A percentile compares a stretch with the other conserved stretches of the same genome.
Conservation (phyloP, 53 echinoderm and acorn worm species). For the Crossaster papposus region DNA sequence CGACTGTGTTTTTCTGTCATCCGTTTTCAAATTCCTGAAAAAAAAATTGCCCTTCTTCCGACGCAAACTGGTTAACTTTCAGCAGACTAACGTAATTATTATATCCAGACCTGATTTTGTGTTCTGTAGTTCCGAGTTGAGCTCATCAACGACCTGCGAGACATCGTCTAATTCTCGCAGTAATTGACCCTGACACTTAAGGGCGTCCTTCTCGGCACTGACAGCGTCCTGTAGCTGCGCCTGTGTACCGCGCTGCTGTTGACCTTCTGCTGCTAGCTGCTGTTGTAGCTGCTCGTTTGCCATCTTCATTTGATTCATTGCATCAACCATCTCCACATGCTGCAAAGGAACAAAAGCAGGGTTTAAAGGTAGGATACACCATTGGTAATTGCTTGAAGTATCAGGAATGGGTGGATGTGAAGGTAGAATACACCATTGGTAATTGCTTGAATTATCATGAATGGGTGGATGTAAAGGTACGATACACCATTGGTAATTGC, state of each 20-base stretch:
- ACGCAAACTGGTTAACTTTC: too few relatives aligned
- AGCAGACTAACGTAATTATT: too few relatives aligned
- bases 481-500: too few relatives aligned
- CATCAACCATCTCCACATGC: slow-evolving; percentile 16
- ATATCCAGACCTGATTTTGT: slow-evolving; percentile 33
- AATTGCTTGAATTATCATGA: too few relatives aligned
- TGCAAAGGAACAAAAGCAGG: not conserved
- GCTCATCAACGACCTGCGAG: not conserved
- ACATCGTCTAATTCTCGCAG: slow-evolving; percentile 16
- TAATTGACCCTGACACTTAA: slow-evolving; percentile 22
- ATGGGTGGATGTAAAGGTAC: too few relatives aligned
- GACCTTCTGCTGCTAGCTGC: slow-evolving; percentile 26
- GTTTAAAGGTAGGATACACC: too few relatives aligned
- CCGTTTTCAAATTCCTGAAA: too few relatives aligned
- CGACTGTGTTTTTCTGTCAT: too few relatives aligned
- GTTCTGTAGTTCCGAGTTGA: slow-evolving; percentile 25
- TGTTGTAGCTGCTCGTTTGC: slow-evolving; percentile 13
- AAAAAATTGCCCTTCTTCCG: too few relatives aligned
- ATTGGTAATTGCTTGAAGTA: too few relatives aligned
- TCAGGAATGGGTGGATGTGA: too few relatives aligned
- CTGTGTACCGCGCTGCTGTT: slow-evolving; percentile 31
- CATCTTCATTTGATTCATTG: slow-evolving; percentile 23
- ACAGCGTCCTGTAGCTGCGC: slow-evolving; percentile 35
- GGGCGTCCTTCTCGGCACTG: slow-evolving; percentile 34
- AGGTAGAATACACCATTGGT: too few relatives aligned